These are phyloP conservation scores for Numenius arquata DNA, from an alignment of 2,113 vertebrate genomes.

Conservation along the genomic window DNA sequence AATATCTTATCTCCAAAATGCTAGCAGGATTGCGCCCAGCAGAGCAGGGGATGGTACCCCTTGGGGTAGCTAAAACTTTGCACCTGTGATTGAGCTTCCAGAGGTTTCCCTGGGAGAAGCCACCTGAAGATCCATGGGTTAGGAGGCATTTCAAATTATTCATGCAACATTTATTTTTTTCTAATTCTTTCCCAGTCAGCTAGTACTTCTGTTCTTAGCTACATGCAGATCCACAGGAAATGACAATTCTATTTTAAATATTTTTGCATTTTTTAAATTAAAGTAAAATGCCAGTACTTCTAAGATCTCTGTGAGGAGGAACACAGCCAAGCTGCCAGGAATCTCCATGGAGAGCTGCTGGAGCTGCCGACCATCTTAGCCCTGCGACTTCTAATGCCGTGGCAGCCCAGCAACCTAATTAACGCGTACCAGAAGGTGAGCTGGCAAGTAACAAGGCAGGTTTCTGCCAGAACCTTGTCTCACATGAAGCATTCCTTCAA, in stretches of 20 bases:
- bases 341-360: constrained; percentile 28
- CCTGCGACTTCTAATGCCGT: neutral
- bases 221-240: neutral
- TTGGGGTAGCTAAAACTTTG: neutral
- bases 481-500: neutral
- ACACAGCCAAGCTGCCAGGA: neutral
- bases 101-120: neutral
- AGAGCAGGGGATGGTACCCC: neutral
- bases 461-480: constrained; percentile 7
- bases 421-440: neutral
- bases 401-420: constrained; percentile 6
- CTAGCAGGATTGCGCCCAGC: fast-evolving
- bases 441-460: neutral
- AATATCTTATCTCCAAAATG: neutral
- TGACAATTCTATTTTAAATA: neutral
- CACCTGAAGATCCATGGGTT: neutral
- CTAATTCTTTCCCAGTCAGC: neutral
- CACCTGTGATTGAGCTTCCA: neutral
- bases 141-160: neutral
- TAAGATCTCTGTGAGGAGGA: neutral
- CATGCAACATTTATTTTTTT: neutral
- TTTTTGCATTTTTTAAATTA: neutral
- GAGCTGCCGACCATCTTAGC: neutral
- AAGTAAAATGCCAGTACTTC: neutral
- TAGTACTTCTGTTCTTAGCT: neutral